phyloP scores from a whole-genome alignment of 2,113 vertebrate species.

The Triplophysa dalaica region DNA sequence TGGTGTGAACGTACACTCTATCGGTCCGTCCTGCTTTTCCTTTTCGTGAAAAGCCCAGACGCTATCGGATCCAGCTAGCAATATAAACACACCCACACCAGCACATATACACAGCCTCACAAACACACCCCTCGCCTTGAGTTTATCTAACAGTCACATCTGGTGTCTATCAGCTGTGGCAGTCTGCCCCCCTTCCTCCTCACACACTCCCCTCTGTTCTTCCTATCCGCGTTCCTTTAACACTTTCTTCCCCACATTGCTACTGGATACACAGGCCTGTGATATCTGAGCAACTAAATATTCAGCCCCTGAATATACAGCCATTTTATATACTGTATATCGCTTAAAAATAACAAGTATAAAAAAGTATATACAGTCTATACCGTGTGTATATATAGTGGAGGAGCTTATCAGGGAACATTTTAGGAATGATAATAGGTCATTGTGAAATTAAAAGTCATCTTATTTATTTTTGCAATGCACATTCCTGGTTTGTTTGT shows the following conservation, averaged over 20 bases:
- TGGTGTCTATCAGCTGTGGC: conserved; percentile 81
- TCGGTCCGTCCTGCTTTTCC: conserved; percentile 58
- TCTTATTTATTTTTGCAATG: no score
- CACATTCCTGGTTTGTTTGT: no score
- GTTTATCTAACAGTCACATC: conserved; percentile 82
- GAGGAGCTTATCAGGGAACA: not conserved
- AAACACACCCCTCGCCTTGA: conserved; percentile 66
- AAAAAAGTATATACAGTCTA: no score
- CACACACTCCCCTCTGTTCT: conserved; percentile 62
- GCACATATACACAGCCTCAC: conserved; percentile 22
- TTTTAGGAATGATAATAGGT: not conserved
- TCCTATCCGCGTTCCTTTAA: conserved; percentile 74
- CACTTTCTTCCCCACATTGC: conserved; percentile 73
- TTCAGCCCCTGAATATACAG: not conserved
- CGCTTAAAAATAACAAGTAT: no score
- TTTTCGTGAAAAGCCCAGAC: conserved; percentile 73
- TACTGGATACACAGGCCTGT: conserved; percentile 57
- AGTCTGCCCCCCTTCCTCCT: conserved; percentile 46
- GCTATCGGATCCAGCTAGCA: conserved; percentile 71
- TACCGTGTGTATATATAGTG: no score
- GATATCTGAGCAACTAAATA: conserved; percentile 20
- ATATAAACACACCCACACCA: conserved; percentile 73
- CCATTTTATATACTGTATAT: not conserved
- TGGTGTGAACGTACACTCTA: conserved; percentile 4
- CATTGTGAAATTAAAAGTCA: no score